A percentile compares a stretch with the other conserved stretches of the same genome.
phyloP scores from a whole-genome alignment of 2,888 invertebrate species.

The Drosophila setosimentum region DNA sequence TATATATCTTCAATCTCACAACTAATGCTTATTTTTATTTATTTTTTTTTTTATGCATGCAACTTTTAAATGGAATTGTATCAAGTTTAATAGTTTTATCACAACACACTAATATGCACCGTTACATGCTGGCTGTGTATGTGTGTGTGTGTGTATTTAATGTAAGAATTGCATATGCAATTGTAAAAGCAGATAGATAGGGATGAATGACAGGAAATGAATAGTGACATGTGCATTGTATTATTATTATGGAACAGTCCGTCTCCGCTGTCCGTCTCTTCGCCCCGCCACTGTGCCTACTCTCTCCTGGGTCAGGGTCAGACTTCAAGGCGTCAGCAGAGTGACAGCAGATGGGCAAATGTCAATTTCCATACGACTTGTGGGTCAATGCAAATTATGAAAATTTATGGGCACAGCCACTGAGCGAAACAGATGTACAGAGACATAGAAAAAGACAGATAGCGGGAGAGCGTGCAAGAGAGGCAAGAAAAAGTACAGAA shows the following conservation, averaged over 20 bases:
- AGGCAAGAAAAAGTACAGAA: background rate
- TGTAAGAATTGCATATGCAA: conserved; percentile 20
- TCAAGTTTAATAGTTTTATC: background rate
- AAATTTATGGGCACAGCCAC: conserved; percentile 27
- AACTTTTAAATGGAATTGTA: no score
- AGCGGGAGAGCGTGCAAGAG: background rate
- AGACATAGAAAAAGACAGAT: background rate
- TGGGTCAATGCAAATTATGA: conserved; percentile 50
- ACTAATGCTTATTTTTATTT: background rate
- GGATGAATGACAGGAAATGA: conserved; percentile 8
- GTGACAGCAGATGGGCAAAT: conserved; percentile 24
- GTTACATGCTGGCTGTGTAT: background rate
- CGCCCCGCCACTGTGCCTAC: background rate
- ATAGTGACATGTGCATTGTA: conserved; percentile 49
- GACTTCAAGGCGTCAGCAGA: conserved; percentile 5
- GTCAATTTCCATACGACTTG: conserved; percentile 37
- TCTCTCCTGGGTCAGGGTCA: conserved; percentile 30
- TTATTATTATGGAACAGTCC: conserved; percentile 13
- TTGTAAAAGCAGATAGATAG: background rate
- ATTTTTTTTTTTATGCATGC: no score
- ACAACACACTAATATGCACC: conserved; percentile 2
- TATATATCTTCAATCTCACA: background rate
- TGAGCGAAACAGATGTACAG: background rate
- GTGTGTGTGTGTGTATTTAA: background rate
- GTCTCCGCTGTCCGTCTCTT: background rate